phyloP scores from a whole-genome alignment of 2,113 vertebrate species.

The Neolamprologus devosi region DNA sequence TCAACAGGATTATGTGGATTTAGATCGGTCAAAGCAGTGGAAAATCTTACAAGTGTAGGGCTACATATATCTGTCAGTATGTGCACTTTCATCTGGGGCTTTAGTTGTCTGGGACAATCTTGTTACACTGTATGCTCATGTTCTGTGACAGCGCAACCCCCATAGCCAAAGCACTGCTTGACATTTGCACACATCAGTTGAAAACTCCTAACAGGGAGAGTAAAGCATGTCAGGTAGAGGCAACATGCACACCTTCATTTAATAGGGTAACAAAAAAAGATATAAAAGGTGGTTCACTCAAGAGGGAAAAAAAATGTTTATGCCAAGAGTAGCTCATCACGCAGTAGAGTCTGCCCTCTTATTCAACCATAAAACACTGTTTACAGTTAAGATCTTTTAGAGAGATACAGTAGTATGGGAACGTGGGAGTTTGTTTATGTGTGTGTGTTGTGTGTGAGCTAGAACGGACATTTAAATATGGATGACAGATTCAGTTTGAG shows the following conservation, averaged over 20 bases:
- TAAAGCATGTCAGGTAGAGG: neutral
- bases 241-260: neutral
- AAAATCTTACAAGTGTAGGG: slow-evolving; percentile 5
- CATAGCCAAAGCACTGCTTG: neutral
- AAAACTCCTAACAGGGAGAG: neutral
- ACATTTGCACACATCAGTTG: neutral
- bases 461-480: neutral
- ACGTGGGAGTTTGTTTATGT: neutral
- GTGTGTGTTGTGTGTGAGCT: neutral
- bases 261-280: neutral
- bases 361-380: slow-evolving; percentile 19
- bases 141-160: neutral
- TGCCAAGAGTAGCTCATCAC: neutral
- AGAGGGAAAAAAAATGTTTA: neutral
- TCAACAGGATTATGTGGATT: slow-evolving; percentile 48
- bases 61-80: neutral
- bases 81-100: neutral
- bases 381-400: slow-evolving; percentile 13
- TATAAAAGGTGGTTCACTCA: neutral
- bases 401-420: slow-evolving; percentile 11
- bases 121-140: neutral
- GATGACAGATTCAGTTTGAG: neutral
- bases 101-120: neutral
- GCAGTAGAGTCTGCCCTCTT: neutral
- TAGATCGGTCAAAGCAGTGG: slow-evolving; percentile 13